phyloP scores from a whole-genome alignment of 2,113 vertebrate species.

The Petroica traversi region DNA sequence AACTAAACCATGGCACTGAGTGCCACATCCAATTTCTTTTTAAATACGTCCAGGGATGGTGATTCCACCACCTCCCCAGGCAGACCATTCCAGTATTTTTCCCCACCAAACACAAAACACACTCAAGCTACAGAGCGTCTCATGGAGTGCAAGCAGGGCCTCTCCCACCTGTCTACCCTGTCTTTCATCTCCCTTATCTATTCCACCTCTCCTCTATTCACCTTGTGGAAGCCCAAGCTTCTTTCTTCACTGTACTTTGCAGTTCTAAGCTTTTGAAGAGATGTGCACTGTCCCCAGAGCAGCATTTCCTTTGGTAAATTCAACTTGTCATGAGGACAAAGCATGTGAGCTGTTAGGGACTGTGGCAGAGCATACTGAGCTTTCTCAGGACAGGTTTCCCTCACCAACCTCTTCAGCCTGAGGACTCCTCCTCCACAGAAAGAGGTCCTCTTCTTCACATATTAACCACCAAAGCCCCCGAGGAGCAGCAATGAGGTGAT shows the following conservation, averaged over 20 bases:
- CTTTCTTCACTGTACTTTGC: not conserved
- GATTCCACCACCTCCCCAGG: too few species aligned
- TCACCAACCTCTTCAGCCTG: not conserved
- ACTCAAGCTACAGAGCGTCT: not conserved
- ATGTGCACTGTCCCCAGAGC: not conserved
- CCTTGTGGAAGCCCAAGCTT: not conserved
- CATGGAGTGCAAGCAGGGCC: accelerated
- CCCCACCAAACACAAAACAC: not conserved
- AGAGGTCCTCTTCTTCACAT: not conserved
- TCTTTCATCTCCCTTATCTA: not conserved
- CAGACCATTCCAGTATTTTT: too few species aligned
- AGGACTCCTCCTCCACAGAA: not conserved
- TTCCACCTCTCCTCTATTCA: not conserved
- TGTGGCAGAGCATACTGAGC: not conserved
- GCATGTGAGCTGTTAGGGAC: not conserved
- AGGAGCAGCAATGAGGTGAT: not conserved
- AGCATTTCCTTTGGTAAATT: not conserved
- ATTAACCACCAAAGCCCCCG: not conserved
- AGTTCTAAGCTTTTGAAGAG: not conserved
- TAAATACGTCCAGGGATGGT: too few species aligned
- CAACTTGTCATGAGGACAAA: not conserved
- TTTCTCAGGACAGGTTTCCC: not conserved
- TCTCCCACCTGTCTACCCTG: not conserved
- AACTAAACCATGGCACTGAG: too few species aligned
- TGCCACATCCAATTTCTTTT: too few species aligned